Base-by-base conservation (phyloP, 2,113 vertebrate genomes). In the Panthera tigris region DNA sequence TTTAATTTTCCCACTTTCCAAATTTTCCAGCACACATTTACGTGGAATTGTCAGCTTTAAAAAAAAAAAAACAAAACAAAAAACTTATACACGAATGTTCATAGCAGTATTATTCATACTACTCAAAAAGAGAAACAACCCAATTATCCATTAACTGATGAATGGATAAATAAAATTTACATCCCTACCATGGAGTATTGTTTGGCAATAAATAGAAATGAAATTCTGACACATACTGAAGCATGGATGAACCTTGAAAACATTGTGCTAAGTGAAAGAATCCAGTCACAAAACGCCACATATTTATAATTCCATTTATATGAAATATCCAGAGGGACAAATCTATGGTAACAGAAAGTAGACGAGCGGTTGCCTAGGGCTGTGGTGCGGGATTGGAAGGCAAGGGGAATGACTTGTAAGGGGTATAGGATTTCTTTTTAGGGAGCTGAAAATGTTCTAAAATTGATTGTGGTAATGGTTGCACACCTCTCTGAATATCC, bases 1-100 rank as follows among this genome's bases (percentile, higher is more conserved):
- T 94, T 94, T 91, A 87, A 88, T 91, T 88, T 21, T 80, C 29
- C 25, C 69, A n/a, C 65, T 90, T 95, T 95, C 39, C 48, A 68
- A 82, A 68, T 94, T 16, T 73, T 41, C 19, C 18, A 93, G 81
- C n/a, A 84, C 39, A 52, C 10, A 29, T 92, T 96, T 89, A 71
- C 27, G 33, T 48, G 76, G 57, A 85, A 41, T 71, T 95, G 63
- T 79, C 11, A 45, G 5, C 31, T 97, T 87, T 48, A 0, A 19
- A 90, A 71, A 94, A 94, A 94, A 94, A 52, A 36, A 7, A 55
- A 41, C 0, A 18, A 90, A 71, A 94, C 45, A 33, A 7, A 55
- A 41, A 88, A 88, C 23, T 76, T 94, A 33, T 11, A n/a, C 2
- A 31, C 0, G 13, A 36, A 73, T 29, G 29, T 92, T 78, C 31